Conservation (phyloP, 2,888 invertebrate species). For the Thymelicus sylvestris region DNA sequence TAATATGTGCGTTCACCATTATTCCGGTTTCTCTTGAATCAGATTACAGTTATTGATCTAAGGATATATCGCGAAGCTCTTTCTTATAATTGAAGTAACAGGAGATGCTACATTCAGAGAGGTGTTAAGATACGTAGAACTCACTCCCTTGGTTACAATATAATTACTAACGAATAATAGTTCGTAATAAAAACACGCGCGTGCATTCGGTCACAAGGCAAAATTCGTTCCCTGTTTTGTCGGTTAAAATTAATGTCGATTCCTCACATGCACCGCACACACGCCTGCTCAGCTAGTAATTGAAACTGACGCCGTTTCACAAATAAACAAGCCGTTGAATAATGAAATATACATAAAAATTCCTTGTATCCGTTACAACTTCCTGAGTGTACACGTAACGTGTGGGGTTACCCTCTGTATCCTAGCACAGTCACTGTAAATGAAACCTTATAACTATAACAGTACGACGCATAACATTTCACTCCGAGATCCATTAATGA, state of each 20-base stretch:
- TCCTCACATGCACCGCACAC: conserved; percentile 31
- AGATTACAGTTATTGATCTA: no score
- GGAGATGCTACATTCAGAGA: no score
- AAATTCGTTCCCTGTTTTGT: conserved; percentile 17
- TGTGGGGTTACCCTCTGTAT: conserved; percentile 54
- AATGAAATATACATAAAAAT: conserved; percentile 76
- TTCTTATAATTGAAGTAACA: no score
- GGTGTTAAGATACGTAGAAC: no score
- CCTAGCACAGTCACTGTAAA: conserved; percentile 40
- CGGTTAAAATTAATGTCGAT: conserved; percentile 4
- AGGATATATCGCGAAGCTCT: no score
- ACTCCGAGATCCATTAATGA: conserved; percentile 46
- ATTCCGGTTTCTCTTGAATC: no score
- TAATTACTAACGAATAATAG: no score
- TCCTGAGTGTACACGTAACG: conserved; percentile 62
- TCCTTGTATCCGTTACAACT: conserved; percentile 68
- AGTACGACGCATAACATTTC: conserved; percentile 46
- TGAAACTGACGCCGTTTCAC: conserved; percentile 48
- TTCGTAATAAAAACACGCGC: conserved; percentile 9
- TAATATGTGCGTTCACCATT: no score
- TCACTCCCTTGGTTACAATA: no score
- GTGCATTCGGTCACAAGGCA: conserved; percentile 1
- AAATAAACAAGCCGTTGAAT: conserved; percentile 70
- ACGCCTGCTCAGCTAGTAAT: conserved; percentile 53
- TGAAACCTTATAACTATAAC: conserved; percentile 41